Evolutionary conservation across 1,140 invertebrate genomes (phyloP).

Genomic region (Drosophila tristis): DNA sequence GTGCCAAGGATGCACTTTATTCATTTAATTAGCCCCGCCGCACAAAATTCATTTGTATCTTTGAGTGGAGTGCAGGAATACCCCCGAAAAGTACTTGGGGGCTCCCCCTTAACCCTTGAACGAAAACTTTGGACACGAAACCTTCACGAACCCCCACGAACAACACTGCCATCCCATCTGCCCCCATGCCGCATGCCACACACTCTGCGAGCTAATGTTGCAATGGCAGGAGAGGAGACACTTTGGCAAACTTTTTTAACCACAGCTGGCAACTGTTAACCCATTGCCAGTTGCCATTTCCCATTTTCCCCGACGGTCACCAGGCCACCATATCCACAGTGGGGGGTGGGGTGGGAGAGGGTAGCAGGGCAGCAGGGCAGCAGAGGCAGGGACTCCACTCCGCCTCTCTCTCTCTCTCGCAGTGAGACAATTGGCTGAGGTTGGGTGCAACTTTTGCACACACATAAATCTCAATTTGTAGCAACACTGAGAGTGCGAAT

Average conservation of each 20-base stretch:
- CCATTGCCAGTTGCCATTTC: conserved; percentile 73
- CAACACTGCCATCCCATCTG: no score
- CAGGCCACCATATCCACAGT: conserved; percentile 48
- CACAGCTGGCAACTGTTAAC: conserved; percentile 53
- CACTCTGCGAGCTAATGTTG: conserved; percentile 54
- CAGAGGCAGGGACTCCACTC: neutral
- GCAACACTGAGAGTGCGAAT: conserved; percentile 75
- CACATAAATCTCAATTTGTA: conserved; percentile 81
- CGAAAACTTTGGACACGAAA: conserved; percentile 31
- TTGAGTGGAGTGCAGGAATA: conserved; percentile 17
- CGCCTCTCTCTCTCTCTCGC: conserved; percentile 14
- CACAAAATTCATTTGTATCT: conserved; percentile 38
- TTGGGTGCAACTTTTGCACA: conserved; percentile 71
- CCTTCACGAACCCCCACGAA: conserved; percentile 1
- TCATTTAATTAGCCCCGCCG: neutral
- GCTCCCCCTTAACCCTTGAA: conserved; percentile 32
- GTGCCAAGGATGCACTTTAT: no score
- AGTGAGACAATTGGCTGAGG: conserved; percentile 69
- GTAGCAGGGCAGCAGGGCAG: neutral
- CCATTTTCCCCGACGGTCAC: conserved; percentile 65
- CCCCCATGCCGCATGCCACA: conserved; percentile 5
- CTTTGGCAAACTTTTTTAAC: conserved; percentile 72
- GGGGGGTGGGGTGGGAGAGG: neutral
- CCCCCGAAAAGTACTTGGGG: conserved; percentile 38
- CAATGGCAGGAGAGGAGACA: conserved; percentile 62